A percentile compares a stretch with the other conserved stretches of the same genome.
phyloP scores from a whole-genome alignment of 2,113 vertebrate species.

The Hepsetus odoe region DNA sequence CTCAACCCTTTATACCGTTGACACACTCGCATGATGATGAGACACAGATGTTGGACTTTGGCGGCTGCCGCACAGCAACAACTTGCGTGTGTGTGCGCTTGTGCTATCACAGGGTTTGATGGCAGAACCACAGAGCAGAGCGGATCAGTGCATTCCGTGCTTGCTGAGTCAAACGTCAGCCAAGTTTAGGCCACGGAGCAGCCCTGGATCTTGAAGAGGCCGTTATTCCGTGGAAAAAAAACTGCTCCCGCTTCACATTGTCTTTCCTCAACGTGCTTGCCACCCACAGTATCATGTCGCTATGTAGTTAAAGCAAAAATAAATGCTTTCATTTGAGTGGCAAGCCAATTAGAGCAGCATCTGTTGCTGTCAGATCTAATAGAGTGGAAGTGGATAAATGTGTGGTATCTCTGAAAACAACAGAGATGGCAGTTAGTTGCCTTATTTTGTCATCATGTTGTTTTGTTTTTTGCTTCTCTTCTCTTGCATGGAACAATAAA shows the following conservation, averaged over 20 bases:
- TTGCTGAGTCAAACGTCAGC: constrained; percentile 8
- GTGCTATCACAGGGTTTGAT: constrained; percentile 15
- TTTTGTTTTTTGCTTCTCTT: constrained; percentile 32
- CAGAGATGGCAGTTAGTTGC: constrained; percentile 43
- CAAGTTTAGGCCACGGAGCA: background rate
- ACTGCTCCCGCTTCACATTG: background rate
- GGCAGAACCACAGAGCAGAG: constrained; percentile 1
- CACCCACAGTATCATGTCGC: constrained; percentile 17
- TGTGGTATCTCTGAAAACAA: constrained; percentile 36
- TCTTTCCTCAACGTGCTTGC: constrained; percentile 14
- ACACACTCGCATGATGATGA: constrained; percentile 50
- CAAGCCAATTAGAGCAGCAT: constrained; percentile 44
- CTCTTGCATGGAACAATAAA: constrained; percentile 36
- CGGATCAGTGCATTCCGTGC: constrained; percentile 28
- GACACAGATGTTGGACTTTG: constrained; percentile 58
- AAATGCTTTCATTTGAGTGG: constrained; percentile 42
- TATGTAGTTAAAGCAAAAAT: constrained; percentile 35
- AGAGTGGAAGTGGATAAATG: constrained; percentile 46
- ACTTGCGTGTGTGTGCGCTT: constrained; percentile 29
- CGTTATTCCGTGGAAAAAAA: background rate
- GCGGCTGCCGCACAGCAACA: constrained; percentile 21
- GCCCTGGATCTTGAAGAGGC: background rate
- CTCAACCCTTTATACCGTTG: constrained; percentile 41
- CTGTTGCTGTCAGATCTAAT: constrained; percentile 45
- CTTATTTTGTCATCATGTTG: constrained; percentile 39